A percentile compares a stretch with the other conserved stretches of the same genome.
These are phyloP conservation scores for Neodiprion fabricii DNA, from an alignment of 1,140 invertebrate genomes.

Conservation along the genomic window DNA sequence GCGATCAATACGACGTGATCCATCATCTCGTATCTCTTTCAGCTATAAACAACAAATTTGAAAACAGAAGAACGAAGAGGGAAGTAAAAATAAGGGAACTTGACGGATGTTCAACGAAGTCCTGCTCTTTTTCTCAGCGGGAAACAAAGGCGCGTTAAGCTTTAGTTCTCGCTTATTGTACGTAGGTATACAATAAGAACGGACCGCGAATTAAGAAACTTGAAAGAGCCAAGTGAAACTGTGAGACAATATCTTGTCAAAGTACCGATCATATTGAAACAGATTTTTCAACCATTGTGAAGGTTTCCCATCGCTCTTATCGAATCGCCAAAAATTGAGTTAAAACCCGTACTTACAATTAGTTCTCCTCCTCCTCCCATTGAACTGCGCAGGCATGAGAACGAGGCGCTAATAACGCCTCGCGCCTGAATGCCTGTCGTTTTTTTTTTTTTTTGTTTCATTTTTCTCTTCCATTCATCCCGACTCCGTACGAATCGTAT, in stretches of 20 bases:
- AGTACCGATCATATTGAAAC: neutral
- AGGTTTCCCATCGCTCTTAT: neutral
- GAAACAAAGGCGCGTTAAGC: neutral
- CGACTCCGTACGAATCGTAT: neutral
- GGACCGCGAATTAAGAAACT: neutral
- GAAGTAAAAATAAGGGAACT: neutral
- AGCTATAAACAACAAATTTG: neutral
- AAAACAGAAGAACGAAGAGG: neutral
- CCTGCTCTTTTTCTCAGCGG: neutral
- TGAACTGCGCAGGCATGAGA: no score
- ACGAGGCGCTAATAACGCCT: no score
- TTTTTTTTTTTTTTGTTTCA: neutral
- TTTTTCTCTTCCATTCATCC: neutral
- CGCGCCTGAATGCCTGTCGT: neutral
- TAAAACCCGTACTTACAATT: no score
- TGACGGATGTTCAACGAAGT: neutral
- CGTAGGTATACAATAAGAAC: neutral
- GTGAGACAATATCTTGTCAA: no score
- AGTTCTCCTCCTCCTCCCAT: no score
- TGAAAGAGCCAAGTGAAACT: no score
- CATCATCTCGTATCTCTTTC: neutral
- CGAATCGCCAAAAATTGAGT: neutral
- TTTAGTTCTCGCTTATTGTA: neutral
- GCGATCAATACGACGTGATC: neutral
- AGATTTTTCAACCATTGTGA: neutral